These are phyloP conservation scores for Phaethon lepturus DNA, from an alignment of 2,113 vertebrate species.

Conservation along the genomic window DNA sequence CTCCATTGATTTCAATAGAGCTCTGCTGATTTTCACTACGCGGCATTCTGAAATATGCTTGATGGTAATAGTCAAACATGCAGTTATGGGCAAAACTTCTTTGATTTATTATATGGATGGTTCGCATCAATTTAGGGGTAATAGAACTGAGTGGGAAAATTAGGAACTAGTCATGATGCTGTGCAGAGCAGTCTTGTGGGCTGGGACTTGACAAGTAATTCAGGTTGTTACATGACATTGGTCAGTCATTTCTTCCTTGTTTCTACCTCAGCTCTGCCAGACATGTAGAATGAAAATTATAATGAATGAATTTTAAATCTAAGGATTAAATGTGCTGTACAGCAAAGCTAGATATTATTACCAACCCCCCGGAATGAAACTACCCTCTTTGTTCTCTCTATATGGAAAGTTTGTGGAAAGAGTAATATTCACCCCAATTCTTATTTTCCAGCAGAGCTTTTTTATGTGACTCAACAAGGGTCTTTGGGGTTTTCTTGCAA, in stretches of 20 bases:
- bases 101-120: neutral
- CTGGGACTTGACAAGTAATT: neutral
- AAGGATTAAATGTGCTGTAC: neutral
- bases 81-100: neutral
- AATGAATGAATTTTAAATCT: neutral
- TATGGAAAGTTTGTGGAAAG: neutral
- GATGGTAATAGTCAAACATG: neutral
- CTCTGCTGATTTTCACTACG: neutral
- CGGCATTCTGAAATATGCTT: neutral
- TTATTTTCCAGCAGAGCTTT: slow-evolving; percentile 49
- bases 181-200: neutral
- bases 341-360: neutral
- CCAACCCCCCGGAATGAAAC: neutral
- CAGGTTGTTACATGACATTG: neutral
- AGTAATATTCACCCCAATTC: slow-evolving; percentile 15
- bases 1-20: neutral
- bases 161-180: neutral
- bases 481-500: slow-evolving; percentile 44
- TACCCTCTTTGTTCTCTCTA: neutral
- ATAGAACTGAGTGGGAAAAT: neutral
- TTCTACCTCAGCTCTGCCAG: neutral
- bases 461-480: slow-evolving; percentile 40
- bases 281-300: neutral
- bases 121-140: neutral
- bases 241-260: neutral